A percentile compares a stretch with the other conserved stretches of the same genome.
These are phyloP conservation scores for Hippoglossus hippoglossus DNA, from an alignment of 2,797 vertebrate species.

Conservation along the genomic window DNA sequence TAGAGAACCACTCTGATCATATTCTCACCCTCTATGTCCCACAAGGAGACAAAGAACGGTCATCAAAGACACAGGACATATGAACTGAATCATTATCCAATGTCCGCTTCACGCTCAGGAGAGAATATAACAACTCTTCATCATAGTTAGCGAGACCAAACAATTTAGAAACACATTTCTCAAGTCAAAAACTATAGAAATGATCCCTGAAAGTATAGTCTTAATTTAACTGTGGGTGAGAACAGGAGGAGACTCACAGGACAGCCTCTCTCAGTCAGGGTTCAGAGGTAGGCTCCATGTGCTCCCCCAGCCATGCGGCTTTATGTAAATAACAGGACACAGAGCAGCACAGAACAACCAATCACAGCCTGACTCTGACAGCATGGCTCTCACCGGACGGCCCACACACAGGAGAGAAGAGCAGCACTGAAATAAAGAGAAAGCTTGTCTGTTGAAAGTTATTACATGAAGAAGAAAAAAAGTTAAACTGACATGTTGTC, in stretches of 20 bases:
- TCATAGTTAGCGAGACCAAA: conserved; percentile 71
- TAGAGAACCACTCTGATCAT: conserved; percentile 31
- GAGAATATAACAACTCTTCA: conserved; percentile 51
- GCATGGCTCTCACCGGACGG: background rate
- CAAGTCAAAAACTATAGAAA: conserved; percentile 80
- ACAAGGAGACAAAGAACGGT: conserved; percentile 37
- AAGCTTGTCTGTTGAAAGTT: background rate
- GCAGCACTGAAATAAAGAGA: no score
- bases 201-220: conserved; percentile 85
- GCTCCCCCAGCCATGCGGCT: fast-evolving
- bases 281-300: background rate
- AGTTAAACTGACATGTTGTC: background rate
- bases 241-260: fast-evolving
- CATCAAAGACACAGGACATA: conserved; percentile 53
- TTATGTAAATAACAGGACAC: no score
- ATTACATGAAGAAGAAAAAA: background rate
- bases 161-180: conserved; percentile 78
- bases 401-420: background rate
- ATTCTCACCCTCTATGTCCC: conserved; percentile 20
- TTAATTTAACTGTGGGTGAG: fast-evolving
- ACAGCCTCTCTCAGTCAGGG: background rate
- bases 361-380: background rate
- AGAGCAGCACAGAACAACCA: background rate
- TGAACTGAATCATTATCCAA: background rate
- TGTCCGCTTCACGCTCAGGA: conserved; percentile 63